A percentile compares a stretch with the other conserved stretches of the same genome.
phyloP scores from a whole-genome alignment of 2,113 vertebrate species.

The Ifrita kowaldi region DNA sequence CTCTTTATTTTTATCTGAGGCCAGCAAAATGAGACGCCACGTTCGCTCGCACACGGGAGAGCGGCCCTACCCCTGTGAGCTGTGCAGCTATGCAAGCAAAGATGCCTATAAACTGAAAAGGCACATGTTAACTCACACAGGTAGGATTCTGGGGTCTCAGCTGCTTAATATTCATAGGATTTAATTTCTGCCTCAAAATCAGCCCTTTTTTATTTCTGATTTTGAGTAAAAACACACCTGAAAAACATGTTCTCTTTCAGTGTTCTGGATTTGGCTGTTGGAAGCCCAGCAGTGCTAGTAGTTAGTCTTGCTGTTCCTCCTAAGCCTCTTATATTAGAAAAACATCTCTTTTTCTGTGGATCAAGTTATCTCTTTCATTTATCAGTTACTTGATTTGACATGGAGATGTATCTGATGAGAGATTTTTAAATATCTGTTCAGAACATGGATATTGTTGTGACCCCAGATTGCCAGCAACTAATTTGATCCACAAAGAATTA shows the following conservation, averaged over 20 bases:
- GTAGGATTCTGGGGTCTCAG: conserved; percentile 2
- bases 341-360: neutral
- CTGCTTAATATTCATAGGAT: neutral
- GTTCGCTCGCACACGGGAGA: conserved; percentile 68
- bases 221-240: neutral
- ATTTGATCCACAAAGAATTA: neutral
- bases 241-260: neutral
- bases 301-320: neutral
- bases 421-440: neutral
- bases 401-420: neutral
- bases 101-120: conserved; percentile 72
- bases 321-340: neutral
- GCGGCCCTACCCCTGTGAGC: conserved; percentile 58
- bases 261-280: neutral
- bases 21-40: conserved; percentile 71
- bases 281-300: neutral
- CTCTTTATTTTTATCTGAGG: neutral
- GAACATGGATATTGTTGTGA: neutral
- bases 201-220: neutral
- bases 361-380: neutral
- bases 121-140: conserved; percentile 71
- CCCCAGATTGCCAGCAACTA: neutral
- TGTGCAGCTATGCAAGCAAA: conserved; percentile 71
- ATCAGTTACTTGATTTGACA: neutral
- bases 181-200: neutral